These are phyloP conservation scores for Manduca sexta DNA, from an alignment of 1,140 invertebrate genomes.

Conservation along the genomic window DNA sequence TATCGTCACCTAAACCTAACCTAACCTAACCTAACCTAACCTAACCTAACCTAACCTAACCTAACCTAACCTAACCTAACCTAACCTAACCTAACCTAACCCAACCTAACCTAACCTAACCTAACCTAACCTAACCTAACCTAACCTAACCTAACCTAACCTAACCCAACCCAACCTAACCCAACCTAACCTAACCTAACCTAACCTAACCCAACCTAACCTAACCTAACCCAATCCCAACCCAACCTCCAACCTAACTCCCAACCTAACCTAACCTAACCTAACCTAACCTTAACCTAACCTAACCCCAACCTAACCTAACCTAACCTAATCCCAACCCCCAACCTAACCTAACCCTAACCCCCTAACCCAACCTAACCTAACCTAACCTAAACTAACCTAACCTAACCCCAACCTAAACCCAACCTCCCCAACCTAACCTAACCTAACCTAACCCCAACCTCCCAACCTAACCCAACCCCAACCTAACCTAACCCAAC, in stretches of 20 bases:
- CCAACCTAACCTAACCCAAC: constrained; percentile 2
- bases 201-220: neutral
- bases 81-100: neutral
- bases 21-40: neutral
- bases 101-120: neutral
- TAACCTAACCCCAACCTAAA: constrained; percentile 8
- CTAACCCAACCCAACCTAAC: neutral
- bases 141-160: neutral
- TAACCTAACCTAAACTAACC: constrained; percentile 15
- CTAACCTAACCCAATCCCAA: neutral
- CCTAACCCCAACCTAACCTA: constrained; percentile 9
- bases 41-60: neutral
- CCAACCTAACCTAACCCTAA: neutral
- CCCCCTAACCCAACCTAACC: constrained; percentile 13
- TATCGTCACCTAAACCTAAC: too few relatives aligned
- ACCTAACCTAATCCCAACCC: neutral
- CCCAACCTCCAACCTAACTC: too few relatives aligned
- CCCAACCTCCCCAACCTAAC: neutral
- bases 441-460: constrained; percentile 3
- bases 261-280: neutral
- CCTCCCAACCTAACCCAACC: too few relatives aligned
- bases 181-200: neutral
- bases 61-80: neutral
- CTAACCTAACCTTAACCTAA: constrained; percentile 12
- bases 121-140: neutral